Percentiles rank a stretch among this genome's conserved stretches.
These are phyloP conservation scores for Myiotriccus ornatus DNA, from an alignment of 2,797 vertebrate species.

Conservation along the genomic window DNA sequence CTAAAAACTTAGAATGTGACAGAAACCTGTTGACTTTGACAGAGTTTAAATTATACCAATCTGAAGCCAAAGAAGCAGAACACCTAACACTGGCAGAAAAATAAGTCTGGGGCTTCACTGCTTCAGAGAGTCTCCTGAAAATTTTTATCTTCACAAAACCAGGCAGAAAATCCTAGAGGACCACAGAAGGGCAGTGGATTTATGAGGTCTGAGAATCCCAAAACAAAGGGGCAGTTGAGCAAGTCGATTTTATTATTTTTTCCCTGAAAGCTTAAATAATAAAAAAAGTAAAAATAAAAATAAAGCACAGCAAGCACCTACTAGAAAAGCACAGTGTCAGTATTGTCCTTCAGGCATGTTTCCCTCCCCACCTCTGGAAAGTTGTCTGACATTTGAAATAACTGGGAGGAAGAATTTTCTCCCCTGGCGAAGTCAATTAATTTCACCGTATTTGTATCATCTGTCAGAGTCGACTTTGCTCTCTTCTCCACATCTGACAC, in stretches of 20 bases:
- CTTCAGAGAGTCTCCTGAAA: not conserved
- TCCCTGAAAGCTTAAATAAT: not conserved
- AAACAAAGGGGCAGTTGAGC: not conserved
- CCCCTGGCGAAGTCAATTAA: slow-evolving; percentile 32
- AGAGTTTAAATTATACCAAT: not conserved
- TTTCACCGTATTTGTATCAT: not conserved
- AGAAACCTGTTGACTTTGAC: not conserved
- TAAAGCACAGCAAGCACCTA: not conserved
- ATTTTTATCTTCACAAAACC: not conserved
- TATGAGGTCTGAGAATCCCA: not conserved
- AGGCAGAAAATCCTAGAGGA: not conserved
- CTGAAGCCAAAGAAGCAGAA: not conserved
- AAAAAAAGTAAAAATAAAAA: not conserved
- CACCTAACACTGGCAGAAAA: not conserved
- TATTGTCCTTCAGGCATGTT: not conserved
- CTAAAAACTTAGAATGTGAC: not conserved
- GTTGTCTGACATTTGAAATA: not conserved
- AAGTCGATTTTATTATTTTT: not conserved
- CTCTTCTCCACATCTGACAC: not conserved
- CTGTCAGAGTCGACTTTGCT: not conserved
- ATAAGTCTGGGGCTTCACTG: not conserved
- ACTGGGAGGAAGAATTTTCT: slow-evolving; percentile 49
- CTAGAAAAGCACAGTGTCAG: not conserved
- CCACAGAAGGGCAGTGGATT: not conserved
- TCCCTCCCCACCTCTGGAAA: not conserved